phyloP scores from a whole-genome alignment of 64 coral and sea anemone genomes.

The Porites lutea region DNA sequence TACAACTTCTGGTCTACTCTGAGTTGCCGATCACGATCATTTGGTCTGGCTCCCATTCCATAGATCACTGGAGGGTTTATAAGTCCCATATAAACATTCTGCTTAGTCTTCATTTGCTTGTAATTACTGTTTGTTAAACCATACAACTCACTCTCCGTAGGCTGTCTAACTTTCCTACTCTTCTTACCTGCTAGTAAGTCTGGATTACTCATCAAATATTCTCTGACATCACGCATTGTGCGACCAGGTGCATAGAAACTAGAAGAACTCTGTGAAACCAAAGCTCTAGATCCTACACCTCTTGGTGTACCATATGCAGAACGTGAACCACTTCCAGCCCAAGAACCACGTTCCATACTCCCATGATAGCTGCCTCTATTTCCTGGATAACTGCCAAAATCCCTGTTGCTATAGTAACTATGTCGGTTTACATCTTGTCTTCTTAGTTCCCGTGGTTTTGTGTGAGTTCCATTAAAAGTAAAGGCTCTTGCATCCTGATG shows the following conservation, averaged over 20 bases:
- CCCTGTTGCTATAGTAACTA: conserved; percentile 27
- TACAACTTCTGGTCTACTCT: conserved; percentile 90
- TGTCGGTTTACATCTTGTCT: conserved; percentile 1
- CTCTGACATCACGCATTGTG: conserved; percentile 80
- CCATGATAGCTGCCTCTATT: conserved; percentile 5
- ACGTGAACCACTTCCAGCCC: conserved; percentile 30
- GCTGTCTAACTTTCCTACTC: conserved; percentile 45
- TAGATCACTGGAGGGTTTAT: conserved; percentile 82
- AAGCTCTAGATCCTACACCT: conserved; percentile 39
- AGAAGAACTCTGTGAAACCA: conserved; percentile 55
- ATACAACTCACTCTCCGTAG: conserved; percentile 37
- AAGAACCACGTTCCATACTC: conserved; percentile 1
- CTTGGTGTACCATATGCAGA: conserved; percentile 4
- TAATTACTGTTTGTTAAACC: conserved; percentile 32
- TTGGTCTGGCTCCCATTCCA: conserved; percentile 60
- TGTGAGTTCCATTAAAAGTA: conserved; percentile 3
- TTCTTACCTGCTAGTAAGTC: conserved; percentile 78
- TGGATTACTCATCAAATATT: conserved; percentile 80
- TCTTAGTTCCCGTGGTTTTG: neutral
- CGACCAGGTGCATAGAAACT: conserved; percentile 55
- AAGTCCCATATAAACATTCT: conserved; percentile 82
- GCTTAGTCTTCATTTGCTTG: conserved; percentile 96
- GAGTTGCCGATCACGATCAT: conserved; percentile 53
- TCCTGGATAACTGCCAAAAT: neutral
- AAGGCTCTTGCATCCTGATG: conserved; percentile 73